These are phyloP conservation scores for Axea sp. DNA, from an alignment of 2,888 invertebrate species.

Conservation along the genomic window DNA sequence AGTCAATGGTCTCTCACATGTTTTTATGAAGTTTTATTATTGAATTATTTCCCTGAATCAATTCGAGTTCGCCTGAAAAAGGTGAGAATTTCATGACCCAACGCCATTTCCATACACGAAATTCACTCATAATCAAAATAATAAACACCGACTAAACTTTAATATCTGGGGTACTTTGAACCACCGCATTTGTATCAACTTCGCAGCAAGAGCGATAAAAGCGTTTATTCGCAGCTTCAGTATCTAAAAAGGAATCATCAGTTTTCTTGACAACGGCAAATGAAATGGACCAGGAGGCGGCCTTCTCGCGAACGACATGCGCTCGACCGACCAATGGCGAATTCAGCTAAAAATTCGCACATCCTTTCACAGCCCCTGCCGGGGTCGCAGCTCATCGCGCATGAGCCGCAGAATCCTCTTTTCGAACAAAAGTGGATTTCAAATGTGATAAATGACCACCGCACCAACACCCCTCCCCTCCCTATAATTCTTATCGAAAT, in stretches of 20 bases:
- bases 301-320: slow-evolving; percentile 56
- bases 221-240: slow-evolving; percentile 69
- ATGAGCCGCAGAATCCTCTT: slow-evolving; percentile 19
- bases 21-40: no score
- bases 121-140: no score
- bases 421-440: slow-evolving; percentile 43
- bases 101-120: no score
- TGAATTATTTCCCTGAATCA: no score
- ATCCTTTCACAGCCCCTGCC: slow-evolving; percentile 29
- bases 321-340: slow-evolving; percentile 55
- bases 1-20: no score
- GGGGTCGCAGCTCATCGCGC: slow-evolving; percentile 22
- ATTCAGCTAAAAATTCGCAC: slow-evolving; percentile 27
- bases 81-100: no score
- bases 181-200: slow-evolving; percentile 45
- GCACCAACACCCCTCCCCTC: slow-evolving; percentile 45
- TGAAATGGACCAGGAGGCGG: slow-evolving; percentile 54
- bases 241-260: slow-evolving; percentile 70
- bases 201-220: slow-evolving; percentile 44
- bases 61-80: no score
- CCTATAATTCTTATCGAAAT: slow-evolving; percentile 57
- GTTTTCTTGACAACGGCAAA: slow-evolving; percentile 66
- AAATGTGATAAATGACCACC: slow-evolving; percentile 51
- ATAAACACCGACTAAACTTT: no score
- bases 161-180: no score